These are phyloP conservation scores for Glandiceps talaboti DNA, from an alignment of 53 echinoderm and acorn worm species.

Conservation along the genomic window DNA sequence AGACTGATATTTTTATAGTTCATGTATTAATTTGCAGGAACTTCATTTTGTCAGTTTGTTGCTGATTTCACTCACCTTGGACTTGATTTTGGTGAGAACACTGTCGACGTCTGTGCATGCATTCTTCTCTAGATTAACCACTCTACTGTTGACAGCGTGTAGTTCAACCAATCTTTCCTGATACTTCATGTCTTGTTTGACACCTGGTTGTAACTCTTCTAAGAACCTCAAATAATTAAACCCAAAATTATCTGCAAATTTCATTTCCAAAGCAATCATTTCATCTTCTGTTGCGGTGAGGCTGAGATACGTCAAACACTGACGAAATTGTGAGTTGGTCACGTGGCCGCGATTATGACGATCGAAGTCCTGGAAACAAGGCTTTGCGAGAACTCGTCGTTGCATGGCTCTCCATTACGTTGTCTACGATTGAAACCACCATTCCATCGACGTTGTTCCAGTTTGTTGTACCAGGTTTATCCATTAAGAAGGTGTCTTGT, in stretches of 20 bases:
- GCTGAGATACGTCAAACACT: conserved; percentile 84
- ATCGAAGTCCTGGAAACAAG: conserved; percentile 96
- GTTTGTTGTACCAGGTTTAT: conserved; percentile 83
- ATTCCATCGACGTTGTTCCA: conserved; percentile 37
- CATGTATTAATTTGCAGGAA: too few species aligned
- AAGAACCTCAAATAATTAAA: conserved; percentile 81
- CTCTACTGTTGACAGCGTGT: conserved; percentile 46
- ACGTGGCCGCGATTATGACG: conserved; percentile 89
- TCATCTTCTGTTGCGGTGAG: conserved; percentile 66
- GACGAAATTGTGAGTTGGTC: conserved; percentile 84
- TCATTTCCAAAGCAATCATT: conserved; percentile 68
- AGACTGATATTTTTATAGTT: too few species aligned
- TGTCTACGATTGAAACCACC: conserved; percentile 11
- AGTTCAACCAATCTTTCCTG: conserved; percentile 38
- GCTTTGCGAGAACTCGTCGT: conserved; percentile 72
- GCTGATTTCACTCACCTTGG: conserved; percentile 35
- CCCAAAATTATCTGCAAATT: conserved; percentile 78
- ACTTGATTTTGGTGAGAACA: conserved; percentile 85
- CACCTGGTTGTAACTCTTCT: conserved; percentile 61
- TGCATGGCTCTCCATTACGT: conserved; percentile 64
- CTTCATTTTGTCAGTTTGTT: neutral
- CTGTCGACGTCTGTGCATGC: conserved; percentile 51
- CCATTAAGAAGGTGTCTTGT: conserved; percentile 46
- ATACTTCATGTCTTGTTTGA: conserved; percentile 62
- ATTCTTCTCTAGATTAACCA: conserved; percentile 57